phyloP scores from a whole-genome alignment of 2,888 invertebrate genomes.

The Aphodius sticticus region DNA sequence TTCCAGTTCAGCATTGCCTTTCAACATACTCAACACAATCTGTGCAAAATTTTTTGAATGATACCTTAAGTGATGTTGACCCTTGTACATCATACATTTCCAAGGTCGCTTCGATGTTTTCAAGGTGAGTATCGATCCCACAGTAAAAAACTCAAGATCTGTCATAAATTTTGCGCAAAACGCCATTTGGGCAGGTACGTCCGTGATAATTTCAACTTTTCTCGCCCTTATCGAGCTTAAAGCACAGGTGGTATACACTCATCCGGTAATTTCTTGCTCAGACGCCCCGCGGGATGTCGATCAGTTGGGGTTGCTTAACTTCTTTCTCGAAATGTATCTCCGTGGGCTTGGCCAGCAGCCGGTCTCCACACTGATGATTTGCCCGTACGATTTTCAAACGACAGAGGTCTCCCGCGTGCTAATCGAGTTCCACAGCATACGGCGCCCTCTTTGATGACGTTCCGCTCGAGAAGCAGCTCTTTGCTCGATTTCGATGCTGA shows the following conservation, averaged over 20 bases:
- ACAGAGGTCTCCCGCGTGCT: conserved; percentile 11
- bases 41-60: too few species aligned
- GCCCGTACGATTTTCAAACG: conserved; percentile 17
- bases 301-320: neutral
- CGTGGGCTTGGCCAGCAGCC: neutral
- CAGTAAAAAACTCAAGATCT: conserved; percentile 21
- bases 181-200: neutral
- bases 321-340: neutral
- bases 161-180: conserved; percentile 6
- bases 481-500: neutral
- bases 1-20: too few species aligned
- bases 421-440: neutral
- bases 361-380: conserved; percentile 12
- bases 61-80: too few species aligned
- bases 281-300: neutral
- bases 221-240: conserved; percentile 42
- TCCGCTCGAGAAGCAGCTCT: neutral
- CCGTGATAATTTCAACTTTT: conserved; percentile 38
- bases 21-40: too few species aligned
- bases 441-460: neutral
- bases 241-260: conserved; percentile 38
- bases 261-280: conserved; percentile 30
- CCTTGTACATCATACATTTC: neutral
- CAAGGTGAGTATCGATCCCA: neutral
- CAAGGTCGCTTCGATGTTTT: neutral